phyloP scores from a whole-genome alignment of 1,140 invertebrate species.

The Lasioglossum baleicum region DNA sequence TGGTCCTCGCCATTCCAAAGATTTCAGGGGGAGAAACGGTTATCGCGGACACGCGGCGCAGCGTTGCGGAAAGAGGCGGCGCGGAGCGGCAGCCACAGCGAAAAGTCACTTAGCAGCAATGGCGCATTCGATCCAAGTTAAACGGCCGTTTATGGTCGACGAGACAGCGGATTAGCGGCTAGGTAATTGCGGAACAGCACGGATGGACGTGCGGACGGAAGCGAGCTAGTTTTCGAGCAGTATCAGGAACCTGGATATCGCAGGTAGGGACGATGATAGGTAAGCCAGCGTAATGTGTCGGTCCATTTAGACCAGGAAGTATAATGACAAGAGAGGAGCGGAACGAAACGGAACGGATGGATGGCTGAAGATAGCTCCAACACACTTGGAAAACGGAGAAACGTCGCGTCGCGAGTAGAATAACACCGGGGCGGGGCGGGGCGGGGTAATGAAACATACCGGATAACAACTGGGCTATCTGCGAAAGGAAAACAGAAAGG shows the following conservation, averaged over 20 bases:
- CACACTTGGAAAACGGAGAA: background rate
- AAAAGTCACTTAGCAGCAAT: constrained; percentile 49
- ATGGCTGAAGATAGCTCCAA: background rate
- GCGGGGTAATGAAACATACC: background rate
- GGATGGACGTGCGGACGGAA: constrained; percentile 33
- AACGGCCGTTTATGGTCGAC: constrained; percentile 51
- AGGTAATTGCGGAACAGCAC: constrained; percentile 44
- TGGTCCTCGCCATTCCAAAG: background rate
- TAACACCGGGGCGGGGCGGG: too few relatives aligned
- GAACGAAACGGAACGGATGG: background rate
- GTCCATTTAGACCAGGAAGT: constrained; percentile 70
- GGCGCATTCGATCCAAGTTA: constrained; percentile 41
- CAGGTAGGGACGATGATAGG: constrained; percentile 59
- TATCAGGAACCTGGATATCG: constrained; percentile 57
- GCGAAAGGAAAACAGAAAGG: background rate
- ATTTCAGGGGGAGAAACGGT: background rate
- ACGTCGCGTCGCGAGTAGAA: background rate
- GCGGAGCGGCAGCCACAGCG: background rate
- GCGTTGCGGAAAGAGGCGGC: background rate
- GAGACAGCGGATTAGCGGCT: constrained; percentile 52
- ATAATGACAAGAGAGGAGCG: constrained; percentile 57
- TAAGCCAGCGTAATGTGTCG: constrained; percentile 67
- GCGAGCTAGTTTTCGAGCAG: constrained; percentile 57
- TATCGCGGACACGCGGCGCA: background rate
- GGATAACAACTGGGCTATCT: background rate